phyloP scores from a whole-genome alignment of 1,140 invertebrate genomes.

The Stenopsyche tienmushanensis region DNA sequence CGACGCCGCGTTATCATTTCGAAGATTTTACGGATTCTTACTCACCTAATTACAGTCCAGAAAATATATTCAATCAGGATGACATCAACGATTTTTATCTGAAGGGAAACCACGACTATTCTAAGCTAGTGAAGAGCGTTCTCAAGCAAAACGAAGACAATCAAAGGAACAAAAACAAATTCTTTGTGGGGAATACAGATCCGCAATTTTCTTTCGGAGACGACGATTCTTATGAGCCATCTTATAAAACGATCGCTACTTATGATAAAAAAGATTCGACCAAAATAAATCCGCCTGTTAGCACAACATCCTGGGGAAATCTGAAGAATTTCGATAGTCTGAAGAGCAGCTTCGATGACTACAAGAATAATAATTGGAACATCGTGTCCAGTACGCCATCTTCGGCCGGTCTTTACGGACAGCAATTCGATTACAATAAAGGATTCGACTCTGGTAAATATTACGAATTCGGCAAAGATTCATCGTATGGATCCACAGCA shows the following conservation, averaged over 20 bases:
- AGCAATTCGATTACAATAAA: constrained; percentile 1
- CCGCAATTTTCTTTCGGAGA: not conserved
- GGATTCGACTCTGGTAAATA: not conserved
- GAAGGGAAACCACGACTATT: constrained; percentile 25
- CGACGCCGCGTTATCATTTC: constrained; percentile 10
- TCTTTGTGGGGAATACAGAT: constrained; percentile 8
- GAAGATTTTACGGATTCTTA: not conserved
- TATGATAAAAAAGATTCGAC: constrained; percentile 17
- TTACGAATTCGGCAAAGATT: not conserved
- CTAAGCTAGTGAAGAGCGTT: constrained; percentile 25
- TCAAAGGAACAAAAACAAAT: not conserved
- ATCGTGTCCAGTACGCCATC: not conserved
- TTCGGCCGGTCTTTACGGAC: not conserved
- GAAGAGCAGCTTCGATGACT: not conserved
- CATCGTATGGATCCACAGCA: not conserved
- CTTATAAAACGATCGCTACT: constrained; percentile 4
- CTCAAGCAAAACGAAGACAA: not conserved
- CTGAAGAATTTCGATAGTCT: constrained; percentile 2
- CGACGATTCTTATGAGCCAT: no score
- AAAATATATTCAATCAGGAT: constrained; percentile 30
- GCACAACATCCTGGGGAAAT: constrained; percentile 6
- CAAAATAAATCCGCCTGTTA: not conserved
- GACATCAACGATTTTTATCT: constrained; percentile 34
- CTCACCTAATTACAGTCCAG: not conserved
- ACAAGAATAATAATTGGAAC: constrained; percentile 3